Percentiles rank a stretch among this genome's conserved stretches.
phyloP scores from a whole-genome alignment of 2,797 vertebrate species.

The Catamblyrhynchus diadema region DNA sequence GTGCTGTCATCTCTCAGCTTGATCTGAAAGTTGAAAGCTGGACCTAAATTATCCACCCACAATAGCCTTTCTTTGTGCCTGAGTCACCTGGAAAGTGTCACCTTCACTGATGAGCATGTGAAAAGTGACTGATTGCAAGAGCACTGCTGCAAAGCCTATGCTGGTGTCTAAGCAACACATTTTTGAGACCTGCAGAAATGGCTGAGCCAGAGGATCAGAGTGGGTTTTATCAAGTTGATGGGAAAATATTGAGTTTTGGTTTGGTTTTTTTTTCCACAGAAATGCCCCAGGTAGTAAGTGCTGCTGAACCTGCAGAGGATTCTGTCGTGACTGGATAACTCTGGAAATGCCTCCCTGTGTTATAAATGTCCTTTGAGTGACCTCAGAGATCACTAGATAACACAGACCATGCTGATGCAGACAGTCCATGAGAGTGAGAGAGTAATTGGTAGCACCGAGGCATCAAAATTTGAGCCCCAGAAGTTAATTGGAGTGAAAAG shows the following conservation, averaged over 20 bases:
- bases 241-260: background rate
- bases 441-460: constrained; percentile 2
- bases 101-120: background rate
- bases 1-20: background rate
- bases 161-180: background rate
- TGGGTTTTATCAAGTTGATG: background rate
- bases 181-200: background rate
- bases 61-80: constrained; percentile 3
- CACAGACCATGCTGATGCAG: constrained; percentile 3
- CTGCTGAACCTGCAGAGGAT: background rate
- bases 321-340: background rate
- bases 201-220: background rate
- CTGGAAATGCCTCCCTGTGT: background rate
- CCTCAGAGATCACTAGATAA: constrained; percentile 36
- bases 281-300: background rate
- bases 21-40: background rate
- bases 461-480: constrained; percentile 22
- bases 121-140: background rate
- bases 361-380: constrained; percentile 12
- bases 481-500: background rate
- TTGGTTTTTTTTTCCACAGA: background rate
- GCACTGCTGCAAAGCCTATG: background rate
- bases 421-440: background rate
- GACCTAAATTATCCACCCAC: constrained; percentile 1
- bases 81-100: constrained; percentile 40